Percentiles rank a stretch among this genome's conserved stretches.
Evolutionary conservation across 2,113 vertebrate species (phyloP).

Genomic region (Nothobranchius kuhntae): DNA sequence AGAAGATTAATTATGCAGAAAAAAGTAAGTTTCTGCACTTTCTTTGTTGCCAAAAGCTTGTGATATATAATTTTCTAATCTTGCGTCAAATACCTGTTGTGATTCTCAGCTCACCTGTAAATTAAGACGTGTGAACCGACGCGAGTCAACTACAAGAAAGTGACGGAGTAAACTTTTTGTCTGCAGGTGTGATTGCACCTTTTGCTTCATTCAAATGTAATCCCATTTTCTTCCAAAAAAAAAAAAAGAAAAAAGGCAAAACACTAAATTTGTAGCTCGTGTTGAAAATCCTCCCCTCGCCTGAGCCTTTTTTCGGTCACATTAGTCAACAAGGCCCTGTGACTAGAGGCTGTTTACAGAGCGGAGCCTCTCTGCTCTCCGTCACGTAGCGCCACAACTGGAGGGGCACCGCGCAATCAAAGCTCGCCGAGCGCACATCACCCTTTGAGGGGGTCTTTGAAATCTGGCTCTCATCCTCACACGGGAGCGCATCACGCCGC

Average conservation of each 20-base stretch:
- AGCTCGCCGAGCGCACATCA: conserved; percentile 61
- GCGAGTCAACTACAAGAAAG: conserved; percentile 8
- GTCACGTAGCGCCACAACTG: conserved; percentile 44
- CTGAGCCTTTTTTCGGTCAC: conserved; percentile 48
- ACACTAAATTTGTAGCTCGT: conserved; percentile 13
- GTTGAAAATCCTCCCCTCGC: conserved; percentile 37
- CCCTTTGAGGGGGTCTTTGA: conserved; percentile 71
- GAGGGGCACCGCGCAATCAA: conserved; percentile 64
- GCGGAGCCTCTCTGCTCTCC: conserved; percentile 34
- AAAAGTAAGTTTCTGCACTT: conserved; percentile 12
- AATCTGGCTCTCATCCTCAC: conserved; percentile 62
- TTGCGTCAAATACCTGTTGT: conserved; percentile 20
- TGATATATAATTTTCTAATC: conserved; percentile 4
- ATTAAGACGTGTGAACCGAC: conserved; percentile 24
- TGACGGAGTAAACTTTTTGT: conserved; percentile 51
- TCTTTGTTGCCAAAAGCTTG: conserved; percentile 5
- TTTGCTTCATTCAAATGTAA: conserved; percentile 34
- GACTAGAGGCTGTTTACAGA: conserved; percentile 68
- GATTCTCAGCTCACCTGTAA: conserved; percentile 26
- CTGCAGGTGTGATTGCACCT: conserved; percentile 59
- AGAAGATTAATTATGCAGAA: conserved; percentile 1
- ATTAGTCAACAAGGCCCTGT: conserved; percentile 62
- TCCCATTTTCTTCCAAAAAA: conserved; percentile 32
- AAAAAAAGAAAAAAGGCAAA: background rate
- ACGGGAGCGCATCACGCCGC: conserved; percentile 63